Evolutionary conservation across 2,888 invertebrate species (phyloP).

Genomic region (Vanessa cardui): DNA sequence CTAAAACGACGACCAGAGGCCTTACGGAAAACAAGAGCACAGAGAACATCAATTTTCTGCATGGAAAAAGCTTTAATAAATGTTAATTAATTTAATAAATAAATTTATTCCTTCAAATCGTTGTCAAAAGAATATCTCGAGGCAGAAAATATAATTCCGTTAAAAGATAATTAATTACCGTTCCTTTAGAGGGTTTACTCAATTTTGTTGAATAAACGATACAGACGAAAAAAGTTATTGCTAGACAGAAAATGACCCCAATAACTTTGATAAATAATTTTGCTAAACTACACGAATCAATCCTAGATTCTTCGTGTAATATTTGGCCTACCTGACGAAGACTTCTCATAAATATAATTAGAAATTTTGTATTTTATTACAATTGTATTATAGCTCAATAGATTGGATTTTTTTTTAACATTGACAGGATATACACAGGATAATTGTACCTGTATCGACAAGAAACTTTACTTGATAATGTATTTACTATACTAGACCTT

Average conservation of each 20-base stretch:
- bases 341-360: too few relatives aligned
- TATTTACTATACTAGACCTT: too few relatives aligned
- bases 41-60: not conserved
- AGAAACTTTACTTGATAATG: too few relatives aligned
- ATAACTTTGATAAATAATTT: slow-evolving; percentile 1
- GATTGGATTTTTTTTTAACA: too few relatives aligned
- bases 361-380: too few relatives aligned
- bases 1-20: too few relatives aligned
- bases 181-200: not conserved
- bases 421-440: too few relatives aligned
- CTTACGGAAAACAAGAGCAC: not conserved
- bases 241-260: slow-evolving; percentile 9
- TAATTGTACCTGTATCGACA: too few relatives aligned
- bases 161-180: slow-evolving; percentile 12
- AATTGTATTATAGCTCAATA: too few relatives aligned
- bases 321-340: too few relatives aligned
- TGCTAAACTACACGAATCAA: not conserved
- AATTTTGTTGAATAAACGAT: slow-evolving; percentile 20
- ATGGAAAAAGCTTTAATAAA: not conserved
- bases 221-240: slow-evolving; percentile 7
- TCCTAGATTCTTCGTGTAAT: too few relatives aligned
- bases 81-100: not conserved
- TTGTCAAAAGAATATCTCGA: slow-evolving; percentile 4
- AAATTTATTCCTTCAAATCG: not conserved
- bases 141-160: slow-evolving; percentile 6